Evolutionary conservation across 2,797 vertebrate genomes (phyloP).

Genomic region (Sarcoramphus papa): DNA sequence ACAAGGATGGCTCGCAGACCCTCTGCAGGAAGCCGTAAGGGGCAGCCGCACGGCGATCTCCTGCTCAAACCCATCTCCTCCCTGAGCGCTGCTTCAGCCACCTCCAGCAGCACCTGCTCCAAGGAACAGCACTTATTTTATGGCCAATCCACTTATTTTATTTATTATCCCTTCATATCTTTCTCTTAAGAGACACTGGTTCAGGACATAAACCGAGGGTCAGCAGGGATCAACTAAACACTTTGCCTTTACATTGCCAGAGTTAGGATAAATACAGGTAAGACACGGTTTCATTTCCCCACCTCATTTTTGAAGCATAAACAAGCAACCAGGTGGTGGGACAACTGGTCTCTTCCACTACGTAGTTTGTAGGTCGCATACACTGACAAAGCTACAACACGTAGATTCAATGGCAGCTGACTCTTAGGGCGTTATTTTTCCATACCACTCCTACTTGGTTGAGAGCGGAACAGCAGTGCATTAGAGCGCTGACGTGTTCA

Average conservation of each 20-base stretch:
- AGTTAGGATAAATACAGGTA: accelerated
- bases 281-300: accelerated
- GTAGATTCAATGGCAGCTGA: accelerated
- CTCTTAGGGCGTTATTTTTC: accelerated
- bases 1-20: neutral
- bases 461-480: neutral
- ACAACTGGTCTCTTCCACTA: accelerated
- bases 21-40: accelerated
- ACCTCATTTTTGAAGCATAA: neutral
- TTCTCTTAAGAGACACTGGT: neutral
- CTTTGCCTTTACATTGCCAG: neutral
- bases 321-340: neutral
- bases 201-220: neutral
- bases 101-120: neutral
- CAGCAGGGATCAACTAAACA: accelerated
- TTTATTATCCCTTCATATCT: too few species aligned
- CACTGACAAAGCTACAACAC: neutral
- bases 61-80: neutral
- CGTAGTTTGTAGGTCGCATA: accelerated
- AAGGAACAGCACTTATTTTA: neutral
- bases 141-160: accelerated
- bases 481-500: accelerated
- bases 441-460: accelerated
- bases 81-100: neutral
- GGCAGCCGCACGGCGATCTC: accelerated